Percentiles rank a stretch among this genome's conserved stretches.
Evolutionary conservation across 2,888 invertebrate species (phyloP).

Genomic region (Himalopsyche anomala): DNA sequence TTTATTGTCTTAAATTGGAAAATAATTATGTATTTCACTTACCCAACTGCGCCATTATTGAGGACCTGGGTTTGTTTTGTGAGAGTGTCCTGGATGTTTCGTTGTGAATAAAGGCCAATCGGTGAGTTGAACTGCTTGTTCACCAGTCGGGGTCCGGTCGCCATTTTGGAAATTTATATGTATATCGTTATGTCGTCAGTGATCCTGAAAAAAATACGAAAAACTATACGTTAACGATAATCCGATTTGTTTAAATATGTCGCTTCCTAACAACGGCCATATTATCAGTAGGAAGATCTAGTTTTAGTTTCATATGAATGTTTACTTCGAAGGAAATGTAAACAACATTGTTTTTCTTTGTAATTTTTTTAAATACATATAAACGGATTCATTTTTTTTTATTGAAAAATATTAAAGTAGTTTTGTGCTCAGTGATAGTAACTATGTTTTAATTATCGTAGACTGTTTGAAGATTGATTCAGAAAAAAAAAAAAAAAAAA

Average conservation of each 20-base stretch:
- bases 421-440: no score
- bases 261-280: no score
- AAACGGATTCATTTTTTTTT: no score
- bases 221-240: neutral
- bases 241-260: neutral
- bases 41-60: slow-evolving; percentile 89
- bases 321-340: neutral
- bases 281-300: no score
- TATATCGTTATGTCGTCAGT: slow-evolving; percentile 67
- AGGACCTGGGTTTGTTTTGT: slow-evolving; percentile 86
- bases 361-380: no score
- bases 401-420: no score
- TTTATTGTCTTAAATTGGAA: no score
- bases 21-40: slow-evolving; percentile 69
- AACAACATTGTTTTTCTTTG: no score
- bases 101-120: slow-evolving; percentile 88
- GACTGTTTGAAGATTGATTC: no score
- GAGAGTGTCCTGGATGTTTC: slow-evolving; percentile 88
- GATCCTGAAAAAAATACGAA: slow-evolving; percentile 53
- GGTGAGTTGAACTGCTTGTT: slow-evolving; percentile 95
- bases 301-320: neutral
- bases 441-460: no score
- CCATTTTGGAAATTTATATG: slow-evolving; percentile 76
- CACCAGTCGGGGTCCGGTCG: slow-evolving; percentile 83
- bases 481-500: no score